Evolutionary conservation across 2,888 invertebrate species (phyloP).

Genomic region (Lithosia quadra): DNA sequence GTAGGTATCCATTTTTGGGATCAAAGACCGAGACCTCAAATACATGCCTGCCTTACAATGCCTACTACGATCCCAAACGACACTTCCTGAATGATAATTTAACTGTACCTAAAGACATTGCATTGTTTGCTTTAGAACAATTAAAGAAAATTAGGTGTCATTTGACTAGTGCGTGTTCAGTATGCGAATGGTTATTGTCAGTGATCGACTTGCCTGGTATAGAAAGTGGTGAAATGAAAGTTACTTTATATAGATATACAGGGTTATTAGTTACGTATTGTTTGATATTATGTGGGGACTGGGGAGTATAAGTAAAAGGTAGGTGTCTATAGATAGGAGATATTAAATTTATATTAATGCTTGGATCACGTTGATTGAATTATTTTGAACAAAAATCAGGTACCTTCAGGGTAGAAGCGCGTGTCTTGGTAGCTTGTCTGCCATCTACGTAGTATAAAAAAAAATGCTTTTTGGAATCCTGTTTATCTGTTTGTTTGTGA

Average conservation of each 20-base stretch:
- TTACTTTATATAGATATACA: slow-evolving; percentile 28
- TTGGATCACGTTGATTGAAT: no score
- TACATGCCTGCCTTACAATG: slow-evolving; percentile 64
- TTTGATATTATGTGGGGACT: no score
- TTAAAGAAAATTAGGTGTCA: slow-evolving; percentile 70
- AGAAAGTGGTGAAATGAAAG: slow-evolving; percentile 60
- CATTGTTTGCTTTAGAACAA: slow-evolving; percentile 60
- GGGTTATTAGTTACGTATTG: no score
- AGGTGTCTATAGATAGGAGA: no score
- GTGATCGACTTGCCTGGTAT: slow-evolving; percentile 49
- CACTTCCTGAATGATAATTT: slow-evolving; percentile 72
- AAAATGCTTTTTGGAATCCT: no score
- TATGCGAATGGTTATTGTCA: slow-evolving; percentile 56
- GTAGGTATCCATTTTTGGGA: slow-evolving; percentile 61
- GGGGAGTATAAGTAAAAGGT: no score
- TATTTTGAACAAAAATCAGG: no score
- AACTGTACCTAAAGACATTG: slow-evolving; percentile 44
- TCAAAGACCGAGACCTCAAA: slow-evolving; percentile 65
- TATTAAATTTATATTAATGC: no score
- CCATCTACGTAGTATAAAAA: no score
- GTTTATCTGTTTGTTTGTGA: no score
- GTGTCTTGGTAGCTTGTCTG: no score
- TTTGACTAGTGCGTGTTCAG: slow-evolving; percentile 40
- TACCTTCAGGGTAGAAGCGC: no score
- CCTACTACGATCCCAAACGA: slow-evolving; percentile 67